These are phyloP conservation scores for Lytechinus pictus DNA, from an alignment of 35 echinoderm and acorn worm genomes.

Conservation along the genomic window DNA sequence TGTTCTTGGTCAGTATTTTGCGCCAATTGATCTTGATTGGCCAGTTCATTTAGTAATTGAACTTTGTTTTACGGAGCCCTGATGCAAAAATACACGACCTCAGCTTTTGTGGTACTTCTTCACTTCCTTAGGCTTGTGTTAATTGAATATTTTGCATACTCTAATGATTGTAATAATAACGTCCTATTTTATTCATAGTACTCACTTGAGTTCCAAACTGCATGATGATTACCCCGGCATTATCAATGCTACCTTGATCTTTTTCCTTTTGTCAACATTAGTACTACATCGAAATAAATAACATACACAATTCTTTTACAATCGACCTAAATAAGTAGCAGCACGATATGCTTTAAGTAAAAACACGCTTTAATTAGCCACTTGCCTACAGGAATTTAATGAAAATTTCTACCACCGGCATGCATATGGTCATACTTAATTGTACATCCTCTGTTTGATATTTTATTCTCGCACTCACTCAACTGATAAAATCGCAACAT, in stretches of 20 bases:
- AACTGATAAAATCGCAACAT: slow-evolving; percentile 3
- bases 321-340: neutral
- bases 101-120: too few species aligned
- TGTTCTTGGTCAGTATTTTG: too few species aligned
- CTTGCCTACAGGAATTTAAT: neutral
- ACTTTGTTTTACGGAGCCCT: too few species aligned
- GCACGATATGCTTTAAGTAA: neutral
- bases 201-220: too few species aligned
- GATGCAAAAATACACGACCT: too few species aligned
- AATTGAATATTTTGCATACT: too few species aligned
- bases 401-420: neutral
- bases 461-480: neutral
- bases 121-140: too few species aligned
- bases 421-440: neutral
- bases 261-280: neutral
- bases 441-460: neutral
- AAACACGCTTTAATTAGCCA: neutral
- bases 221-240: too few species aligned
- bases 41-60: too few species aligned
- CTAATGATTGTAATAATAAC: too few species aligned
- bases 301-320: neutral
- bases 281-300: neutral
- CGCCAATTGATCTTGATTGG: too few species aligned
- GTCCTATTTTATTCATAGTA: too few species aligned
- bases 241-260: neutral